Percentiles rank a stretch among this genome's conserved stretches.
phyloP scores from a whole-genome alignment of 1,140 invertebrate species.

The Anthonomus grandis region DNA sequence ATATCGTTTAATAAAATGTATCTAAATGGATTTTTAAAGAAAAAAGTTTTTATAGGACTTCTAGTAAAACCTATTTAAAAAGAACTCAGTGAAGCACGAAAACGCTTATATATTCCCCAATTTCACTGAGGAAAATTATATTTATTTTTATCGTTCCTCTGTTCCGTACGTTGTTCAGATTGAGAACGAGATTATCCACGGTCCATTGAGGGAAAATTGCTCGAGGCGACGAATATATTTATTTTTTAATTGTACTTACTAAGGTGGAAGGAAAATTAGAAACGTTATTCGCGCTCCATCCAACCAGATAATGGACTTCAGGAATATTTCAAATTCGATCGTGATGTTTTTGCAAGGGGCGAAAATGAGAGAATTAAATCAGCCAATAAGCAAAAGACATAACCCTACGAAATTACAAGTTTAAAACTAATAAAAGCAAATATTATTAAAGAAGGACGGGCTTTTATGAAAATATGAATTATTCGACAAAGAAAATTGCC shows the following conservation, averaged over 20 bases:
- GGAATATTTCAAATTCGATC: conserved; percentile 21
- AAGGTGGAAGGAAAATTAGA: conserved; percentile 32
- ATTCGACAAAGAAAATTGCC: conserved; percentile 28
- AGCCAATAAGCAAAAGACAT: not conserved
- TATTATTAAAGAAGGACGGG: conserved; percentile 18
- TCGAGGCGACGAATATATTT: conserved; percentile 29
- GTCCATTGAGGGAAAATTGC: conserved; percentile 34
- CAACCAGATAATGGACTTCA: conserved; percentile 23
- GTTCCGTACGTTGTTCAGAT: conserved; percentile 30
- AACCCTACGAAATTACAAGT: not conserved
- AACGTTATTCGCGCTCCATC: conserved; percentile 24
- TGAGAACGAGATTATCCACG: conserved; percentile 35
- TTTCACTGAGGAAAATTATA: conserved; percentile 25
- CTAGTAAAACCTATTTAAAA: not conserved
- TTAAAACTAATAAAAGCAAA: too few relatives aligned
- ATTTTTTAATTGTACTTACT: conserved; percentile 37
- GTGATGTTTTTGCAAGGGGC: conserved; percentile 3
- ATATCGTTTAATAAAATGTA: too few relatives aligned
- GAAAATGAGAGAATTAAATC: not conserved
- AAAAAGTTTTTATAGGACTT: too few relatives aligned
- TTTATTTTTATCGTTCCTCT: conserved; percentile 30
- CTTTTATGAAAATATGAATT: conserved; percentile 27
- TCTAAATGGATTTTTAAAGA: too few relatives aligned
- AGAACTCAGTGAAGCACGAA: conserved; percentile 10
- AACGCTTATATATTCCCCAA: conserved; percentile 26